Percentiles rank a stretch among this genome's conserved stretches.
These are phyloP conservation scores for Parnassius apollo DNA, from an alignment of 2,888 invertebrate species.

Conservation along the genomic window DNA sequence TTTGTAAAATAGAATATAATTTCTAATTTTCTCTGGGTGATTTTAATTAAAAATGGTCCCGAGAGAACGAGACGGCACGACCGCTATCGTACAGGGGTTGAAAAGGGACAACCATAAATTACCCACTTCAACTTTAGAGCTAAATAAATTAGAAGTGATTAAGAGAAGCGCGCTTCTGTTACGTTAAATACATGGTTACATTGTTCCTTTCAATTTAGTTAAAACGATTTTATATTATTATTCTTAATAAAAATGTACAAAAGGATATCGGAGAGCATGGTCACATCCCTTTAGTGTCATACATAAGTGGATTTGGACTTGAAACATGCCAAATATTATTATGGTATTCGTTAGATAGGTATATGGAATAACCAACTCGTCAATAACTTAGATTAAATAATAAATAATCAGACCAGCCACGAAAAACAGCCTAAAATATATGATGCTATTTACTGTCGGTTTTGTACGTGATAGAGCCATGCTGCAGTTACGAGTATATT, in stretches of 20 bases:
- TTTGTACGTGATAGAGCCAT: too few relatives aligned
- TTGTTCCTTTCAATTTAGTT: slow-evolving; percentile 54
- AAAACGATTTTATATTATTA: slow-evolving; percentile 29
- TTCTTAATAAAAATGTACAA: slow-evolving; percentile 7
- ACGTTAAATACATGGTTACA: slow-evolving; percentile 62
- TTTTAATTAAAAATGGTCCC: slow-evolving; percentile 82
- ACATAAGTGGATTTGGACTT: too few relatives aligned
- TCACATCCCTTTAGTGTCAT: too few relatives aligned
- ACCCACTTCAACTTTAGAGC: slow-evolving; percentile 68
- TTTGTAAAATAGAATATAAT: slow-evolving; percentile 81
- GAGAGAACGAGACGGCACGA: slow-evolving; percentile 64
- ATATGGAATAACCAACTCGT: too few relatives aligned
- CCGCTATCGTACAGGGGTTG: slow-evolving; percentile 49
- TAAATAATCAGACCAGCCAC: too few relatives aligned
- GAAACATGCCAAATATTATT: too few relatives aligned
- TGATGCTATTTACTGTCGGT: too few relatives aligned
- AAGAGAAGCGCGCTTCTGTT: slow-evolving; percentile 77
- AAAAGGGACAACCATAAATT: slow-evolving; percentile 75
- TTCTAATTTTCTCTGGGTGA: slow-evolving; percentile 80
- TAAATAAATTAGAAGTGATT: slow-evolving; percentile 82
- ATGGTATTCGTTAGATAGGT: too few relatives aligned
- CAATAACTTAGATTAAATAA: too few relatives aligned
- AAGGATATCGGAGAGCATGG: not conserved
- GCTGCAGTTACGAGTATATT: too few relatives aligned
- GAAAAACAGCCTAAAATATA: too few relatives aligned